Base-by-base conservation (phyloP, 2,113 vertebrate species). In the Andinoacara biseriatus region DNA sequence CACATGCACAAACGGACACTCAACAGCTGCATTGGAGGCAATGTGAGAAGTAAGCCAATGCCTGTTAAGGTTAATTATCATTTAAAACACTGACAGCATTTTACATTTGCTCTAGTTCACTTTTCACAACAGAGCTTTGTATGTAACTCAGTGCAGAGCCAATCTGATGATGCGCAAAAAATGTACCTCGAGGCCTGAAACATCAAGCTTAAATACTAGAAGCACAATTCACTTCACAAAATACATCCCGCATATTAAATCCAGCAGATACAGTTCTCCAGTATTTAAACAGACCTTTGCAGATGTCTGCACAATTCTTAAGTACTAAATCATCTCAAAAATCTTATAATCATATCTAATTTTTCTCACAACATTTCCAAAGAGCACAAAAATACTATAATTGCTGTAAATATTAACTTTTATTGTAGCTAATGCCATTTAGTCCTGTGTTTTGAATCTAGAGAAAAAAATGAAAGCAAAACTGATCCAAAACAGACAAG, bases 61-160 rank as follows among this genome's bases (percentile, higher is more conserved):
- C 62, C 63, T 83, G 52, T 89, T 90, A 83, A 61, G 82, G 82
- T 90, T 92, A 95, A 92, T 94, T 92, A 94, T 78, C 80, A 91
- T 87, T 89, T 92, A 86, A 35, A 87, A 81, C 81, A 84, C 43
- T 84, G 10, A 76, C 35, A 87, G 46, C 29, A 46, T 85, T 92
- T 86, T 85, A 84, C 79, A 90, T 86, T 88, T 81, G 43, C 84
- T 82, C 54, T 18, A 56, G 46, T 81, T 49, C 15, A 78, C 85
- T 87, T 77, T 87, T 76, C 75, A 56, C 38, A 63, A 84, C 60
- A 78, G 29, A 61, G 56, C 33, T 56, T 58, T 79, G 69, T 61
- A 61, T 67, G 74, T 49, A 86, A 81, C 58, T 76, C 49, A 29
- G 58, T 40, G 60, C 54, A 80, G 22, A 67, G 29, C 31, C 22